Base-by-base conservation (phyloP, 2,888 invertebrate genomes). In the Nemurella pictetii region DNA sequence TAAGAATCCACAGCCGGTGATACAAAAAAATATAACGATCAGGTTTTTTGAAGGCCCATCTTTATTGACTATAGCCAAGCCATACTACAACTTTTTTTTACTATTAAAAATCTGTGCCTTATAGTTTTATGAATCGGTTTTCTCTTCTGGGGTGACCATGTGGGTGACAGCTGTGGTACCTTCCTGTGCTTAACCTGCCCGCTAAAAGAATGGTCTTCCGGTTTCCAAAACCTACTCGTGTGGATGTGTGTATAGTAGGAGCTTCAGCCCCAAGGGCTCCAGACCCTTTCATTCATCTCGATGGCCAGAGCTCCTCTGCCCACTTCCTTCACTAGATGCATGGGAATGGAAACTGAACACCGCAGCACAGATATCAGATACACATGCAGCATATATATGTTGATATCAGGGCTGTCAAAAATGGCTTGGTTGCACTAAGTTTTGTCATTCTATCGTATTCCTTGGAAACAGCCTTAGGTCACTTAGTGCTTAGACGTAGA, bases 251-350 rank as follows among this genome's bases (percentile, higher is more conserved):
- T 55, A 55, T 55, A 3, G 55, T 55, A 55, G 55, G 55, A 12
- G 55, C 55, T 12, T 7, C 30, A 80, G n/a, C 83, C 83, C 25
- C 12, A 0, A 20, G 72, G 15, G 2, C 83, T 78, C 84, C 36
- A 85, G 55, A 74, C 75, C 86, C 83, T 74, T 84, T 81, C 77
- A 20, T 74, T 80, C 84, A 55, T 84, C 83, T 32, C 83, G n/a
- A n/a, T 55, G 30, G 20, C 80, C 25, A 7, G 30, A 29, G 26
- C 28, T 77, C 72, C 35, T 74, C 20, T 84, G 77, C 55, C 32
- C 84, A n/a, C 74, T 77, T 73, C 9, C 30, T 32, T 32, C 78
- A 74, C 83, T 85, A 83, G 72, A 72, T 82, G 82, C 82, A 82
- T 82, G 82, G 82, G 82, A 82, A 82, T 82, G 25, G 82, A 82